A percentile compares a stretch with the other conserved stretches of the same genome.
Conservation (phyloP, 2,113 vertebrate genomes). For the Engraulis encrasicolus region DNA sequence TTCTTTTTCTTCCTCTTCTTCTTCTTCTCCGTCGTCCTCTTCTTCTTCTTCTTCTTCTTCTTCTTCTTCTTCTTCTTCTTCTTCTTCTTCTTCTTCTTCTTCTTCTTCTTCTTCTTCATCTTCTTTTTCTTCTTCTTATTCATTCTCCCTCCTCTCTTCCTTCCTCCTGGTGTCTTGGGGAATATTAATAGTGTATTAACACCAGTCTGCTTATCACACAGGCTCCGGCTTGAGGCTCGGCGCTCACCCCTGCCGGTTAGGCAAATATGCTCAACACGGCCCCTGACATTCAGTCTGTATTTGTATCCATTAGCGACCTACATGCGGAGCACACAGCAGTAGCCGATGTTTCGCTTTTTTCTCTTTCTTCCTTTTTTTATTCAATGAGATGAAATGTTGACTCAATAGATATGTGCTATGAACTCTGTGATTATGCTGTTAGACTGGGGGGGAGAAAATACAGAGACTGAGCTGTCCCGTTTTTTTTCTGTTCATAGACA, state of each 20-base stretch:
- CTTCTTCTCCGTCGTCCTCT: too few species aligned
- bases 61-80: too few species aligned
- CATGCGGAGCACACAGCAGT: constrained; percentile 13
- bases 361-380: not conserved
- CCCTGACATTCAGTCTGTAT: constrained; percentile 22
- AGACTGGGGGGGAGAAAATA: too few species aligned
- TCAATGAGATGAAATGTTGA: constrained; percentile 28
- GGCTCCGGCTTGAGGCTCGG: constrained; percentile 12
- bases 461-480: too few species aligned
- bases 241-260: constrained; percentile 26
- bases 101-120: not conserved
- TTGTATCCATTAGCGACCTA: constrained; percentile 42
- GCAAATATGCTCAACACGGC: constrained; percentile 43
- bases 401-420: constrained; percentile 30
- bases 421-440: not conserved
- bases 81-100: too few species aligned
- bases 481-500: too few species aligned
- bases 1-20: too few species aligned
- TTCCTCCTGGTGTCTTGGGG: not conserved
- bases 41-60: too few species aligned
- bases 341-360: constrained; percentile 24
- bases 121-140: not conserved
- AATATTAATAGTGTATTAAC: constrained; percentile 43
- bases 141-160: too few species aligned
- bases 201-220: constrained; percentile 40